These are phyloP conservation scores for Gobio gobio DNA, from an alignment of 2,113 vertebrate genomes.

Conservation along the genomic window DNA sequence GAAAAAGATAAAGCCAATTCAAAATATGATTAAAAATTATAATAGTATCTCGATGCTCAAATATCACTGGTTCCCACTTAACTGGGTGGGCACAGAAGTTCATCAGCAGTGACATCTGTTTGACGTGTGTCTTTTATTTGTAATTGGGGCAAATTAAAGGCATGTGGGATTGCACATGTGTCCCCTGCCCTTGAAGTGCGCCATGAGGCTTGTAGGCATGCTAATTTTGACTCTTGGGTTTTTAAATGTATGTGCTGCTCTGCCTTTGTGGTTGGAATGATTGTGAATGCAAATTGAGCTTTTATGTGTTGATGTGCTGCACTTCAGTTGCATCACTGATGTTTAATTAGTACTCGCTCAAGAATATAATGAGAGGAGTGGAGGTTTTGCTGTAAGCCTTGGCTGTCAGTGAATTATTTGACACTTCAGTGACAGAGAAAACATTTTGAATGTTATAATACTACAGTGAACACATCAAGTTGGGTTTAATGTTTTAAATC, in stretches of 20 bases:
- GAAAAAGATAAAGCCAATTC: background rate
- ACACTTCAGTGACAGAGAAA: background rate
- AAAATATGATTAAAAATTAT: too few relatives aligned
- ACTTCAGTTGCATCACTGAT: background rate
- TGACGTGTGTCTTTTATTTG: background rate
- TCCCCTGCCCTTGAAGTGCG: background rate
- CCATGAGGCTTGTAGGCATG: background rate
- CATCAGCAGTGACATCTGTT: background rate
- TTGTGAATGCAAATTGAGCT: background rate
- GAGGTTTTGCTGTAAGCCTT: background rate
- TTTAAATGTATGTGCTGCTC: background rate
- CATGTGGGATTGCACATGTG: conserved; percentile 16
- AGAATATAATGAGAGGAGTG: background rate
- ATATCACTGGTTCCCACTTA: background rate
- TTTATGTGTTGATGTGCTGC: background rate
- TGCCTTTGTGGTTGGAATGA: background rate
- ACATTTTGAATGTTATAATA: too few relatives aligned
- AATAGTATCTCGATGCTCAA: background rate
- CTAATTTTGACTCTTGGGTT: conserved; percentile 6
- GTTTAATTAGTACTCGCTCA: background rate
- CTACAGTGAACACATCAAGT: background rate
- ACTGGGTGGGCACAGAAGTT: background rate
- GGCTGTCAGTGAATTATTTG: conserved; percentile 15
- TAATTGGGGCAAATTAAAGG: background rate
- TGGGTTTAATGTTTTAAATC: background rate